These are phyloP conservation scores for Actenoides lindsayi DNA, from an alignment of 2,113 vertebrate species.

Conservation along the genomic window DNA sequence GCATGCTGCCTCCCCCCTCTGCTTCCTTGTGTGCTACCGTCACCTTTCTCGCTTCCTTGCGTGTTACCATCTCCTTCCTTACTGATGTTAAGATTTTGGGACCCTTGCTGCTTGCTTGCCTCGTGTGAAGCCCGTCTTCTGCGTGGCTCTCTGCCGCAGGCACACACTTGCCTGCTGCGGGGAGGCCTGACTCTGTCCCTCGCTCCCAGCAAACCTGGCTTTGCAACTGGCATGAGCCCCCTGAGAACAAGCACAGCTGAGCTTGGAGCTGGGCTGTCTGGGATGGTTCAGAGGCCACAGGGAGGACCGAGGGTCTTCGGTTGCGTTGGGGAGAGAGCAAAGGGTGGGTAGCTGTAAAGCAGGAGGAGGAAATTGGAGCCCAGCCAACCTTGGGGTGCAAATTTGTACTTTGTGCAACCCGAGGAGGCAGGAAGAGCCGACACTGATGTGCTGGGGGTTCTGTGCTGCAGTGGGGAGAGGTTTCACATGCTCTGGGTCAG, in stretches of 20 bases:
- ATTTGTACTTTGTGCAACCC: not conserved
- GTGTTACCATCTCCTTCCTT: not conserved
- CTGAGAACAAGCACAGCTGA: not conserved
- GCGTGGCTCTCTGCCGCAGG: not conserved
- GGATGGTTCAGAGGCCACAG: not conserved
- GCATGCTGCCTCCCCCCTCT: not conserved
- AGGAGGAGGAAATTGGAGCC: not conserved
- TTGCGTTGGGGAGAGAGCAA: not conserved
- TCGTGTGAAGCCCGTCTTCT: not conserved
- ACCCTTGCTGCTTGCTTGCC: not conserved
- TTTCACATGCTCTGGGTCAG: rapidly evolving
- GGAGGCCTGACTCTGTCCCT: not conserved
- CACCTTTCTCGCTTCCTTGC: not conserved
- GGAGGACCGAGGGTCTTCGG: not conserved
- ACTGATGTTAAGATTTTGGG: not conserved
- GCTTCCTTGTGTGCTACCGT: not conserved
- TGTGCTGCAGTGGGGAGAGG: rapidly evolving
- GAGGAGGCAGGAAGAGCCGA: not conserved
- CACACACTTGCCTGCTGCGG: rapidly evolving
- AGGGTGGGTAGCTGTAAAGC: not conserved
- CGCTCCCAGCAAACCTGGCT: not conserved
- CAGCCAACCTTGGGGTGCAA: not conserved
- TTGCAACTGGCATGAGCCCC: not conserved
- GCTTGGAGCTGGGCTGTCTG: not conserved
- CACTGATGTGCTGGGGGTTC: rapidly evolving